Evolutionary conservation across 1,140 invertebrate species (phyloP).

Genomic region (Hypothenemus hampei): DNA sequence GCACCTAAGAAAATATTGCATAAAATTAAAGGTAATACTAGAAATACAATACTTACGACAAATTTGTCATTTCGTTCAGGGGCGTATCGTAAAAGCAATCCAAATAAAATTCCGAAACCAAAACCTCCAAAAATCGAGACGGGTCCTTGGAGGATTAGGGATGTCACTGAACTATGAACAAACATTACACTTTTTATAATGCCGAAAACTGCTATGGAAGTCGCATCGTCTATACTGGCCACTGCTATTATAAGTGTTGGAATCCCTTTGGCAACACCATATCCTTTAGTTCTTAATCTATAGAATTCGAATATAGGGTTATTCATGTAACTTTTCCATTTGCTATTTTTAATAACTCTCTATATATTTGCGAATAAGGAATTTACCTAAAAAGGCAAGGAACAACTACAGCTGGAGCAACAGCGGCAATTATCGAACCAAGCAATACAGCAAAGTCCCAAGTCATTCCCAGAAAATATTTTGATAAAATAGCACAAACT

Average conservation of each 20-base stretch:
- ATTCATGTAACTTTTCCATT: too few relatives aligned
- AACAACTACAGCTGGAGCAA: conserved; percentile 95
- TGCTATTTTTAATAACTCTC: too few relatives aligned
- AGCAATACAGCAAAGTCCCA: conserved; percentile 75
- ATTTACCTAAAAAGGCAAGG: conserved; percentile 68
- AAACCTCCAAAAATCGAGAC: conserved; percentile 70
- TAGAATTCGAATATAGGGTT: too few relatives aligned
- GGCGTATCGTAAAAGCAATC: conserved; percentile 64
- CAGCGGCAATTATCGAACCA: conserved; percentile 82
- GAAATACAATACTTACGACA: conserved; percentile 49
- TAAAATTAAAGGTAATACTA: not conserved
- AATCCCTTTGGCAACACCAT: conserved; percentile 90
- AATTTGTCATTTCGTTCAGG: conserved; percentile 75
- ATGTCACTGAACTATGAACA: conserved; percentile 62
- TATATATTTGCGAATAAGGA: conserved; percentile 1
- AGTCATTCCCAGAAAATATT: conserved; percentile 73
- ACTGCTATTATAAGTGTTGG: conserved; percentile 90
- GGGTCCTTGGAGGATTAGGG: conserved; percentile 67
- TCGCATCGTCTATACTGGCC: conserved; percentile 75
- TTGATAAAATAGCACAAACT: conserved; percentile 61
- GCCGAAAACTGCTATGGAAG: conserved; percentile 86
- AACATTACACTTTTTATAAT: conserved; percentile 81
- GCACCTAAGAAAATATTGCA: conserved; percentile 35
- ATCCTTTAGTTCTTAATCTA: conserved; percentile 70
- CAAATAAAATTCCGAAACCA: conserved; percentile 70